Percentiles rank a stretch among this genome's conserved stretches.
Evolutionary conservation across 2,797 vertebrate species (phyloP).

Genomic region (Sardinella longiceps): DNA sequence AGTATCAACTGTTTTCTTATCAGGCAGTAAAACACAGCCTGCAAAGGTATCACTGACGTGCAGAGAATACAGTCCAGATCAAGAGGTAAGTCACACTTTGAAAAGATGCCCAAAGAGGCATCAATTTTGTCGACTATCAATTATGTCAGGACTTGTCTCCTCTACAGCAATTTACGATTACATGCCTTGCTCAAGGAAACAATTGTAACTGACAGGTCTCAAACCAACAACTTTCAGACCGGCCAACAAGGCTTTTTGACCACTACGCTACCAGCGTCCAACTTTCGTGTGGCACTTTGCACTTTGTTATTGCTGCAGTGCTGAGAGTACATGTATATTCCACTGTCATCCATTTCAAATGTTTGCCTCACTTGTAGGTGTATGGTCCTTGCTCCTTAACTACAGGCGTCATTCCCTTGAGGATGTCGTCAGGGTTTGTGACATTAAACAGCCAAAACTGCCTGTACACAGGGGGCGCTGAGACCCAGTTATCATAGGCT

Average conservation of each 20-base stretch:
- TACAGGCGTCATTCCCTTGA: conserved; percentile 57
- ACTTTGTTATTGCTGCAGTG: too few species aligned
- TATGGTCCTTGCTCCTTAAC: conserved; percentile 89
- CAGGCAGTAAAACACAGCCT: background rate
- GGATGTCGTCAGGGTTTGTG: conserved; percentile 79
- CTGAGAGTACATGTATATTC: too few species aligned
- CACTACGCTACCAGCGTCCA: too few species aligned
- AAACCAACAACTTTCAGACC: too few species aligned
- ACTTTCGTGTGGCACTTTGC: too few species aligned
- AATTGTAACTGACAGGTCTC: too few species aligned
- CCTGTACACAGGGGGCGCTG: conserved; percentile 78
- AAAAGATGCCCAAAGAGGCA: background rate
- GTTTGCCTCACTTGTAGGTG: conserved; percentile 80
- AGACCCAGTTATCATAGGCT: conserved; percentile 86
- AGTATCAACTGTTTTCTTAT: background rate
- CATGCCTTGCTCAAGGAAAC: too few species aligned
- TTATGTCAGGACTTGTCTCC: too few species aligned
- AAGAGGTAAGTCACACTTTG: background rate
- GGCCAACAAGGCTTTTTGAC: too few species aligned
- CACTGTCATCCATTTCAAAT: background rate
- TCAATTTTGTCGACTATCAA: too few species aligned
- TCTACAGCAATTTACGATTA: too few species aligned
- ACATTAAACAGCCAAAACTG: conserved; percentile 93
- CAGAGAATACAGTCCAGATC: background rate
- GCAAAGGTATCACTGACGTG: background rate